A percentile compares a stretch with the other conserved stretches of the same genome.
phyloP scores from a whole-genome alignment of 30 jellyfish, hydroid and myxozoan species.

The Cassiopea andromeda region DNA sequence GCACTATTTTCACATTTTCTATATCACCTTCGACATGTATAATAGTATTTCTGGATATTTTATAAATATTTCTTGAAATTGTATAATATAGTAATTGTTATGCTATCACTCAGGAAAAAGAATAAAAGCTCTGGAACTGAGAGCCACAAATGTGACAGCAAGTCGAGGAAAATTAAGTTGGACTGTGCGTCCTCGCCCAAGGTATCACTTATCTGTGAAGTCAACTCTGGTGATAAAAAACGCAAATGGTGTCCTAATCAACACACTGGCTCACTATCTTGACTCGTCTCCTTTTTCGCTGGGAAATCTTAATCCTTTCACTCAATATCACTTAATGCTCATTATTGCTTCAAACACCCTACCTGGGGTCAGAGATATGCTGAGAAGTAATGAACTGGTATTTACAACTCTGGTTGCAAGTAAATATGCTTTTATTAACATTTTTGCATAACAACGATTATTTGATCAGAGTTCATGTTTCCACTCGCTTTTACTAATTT shows the following conservation, averaged over 20 bases:
- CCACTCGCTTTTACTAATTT: too few species aligned
- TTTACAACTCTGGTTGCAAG: constrained; percentile 42
- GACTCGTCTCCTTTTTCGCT: background rate
- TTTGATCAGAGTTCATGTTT: background rate
- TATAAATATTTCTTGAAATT: too few species aligned
- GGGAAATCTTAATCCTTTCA: background rate
- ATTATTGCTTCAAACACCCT: constrained; percentile 6
- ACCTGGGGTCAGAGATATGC: constrained; percentile 21
- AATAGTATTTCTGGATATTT: too few species aligned
- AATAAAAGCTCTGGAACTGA: background rate
- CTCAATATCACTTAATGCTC: constrained; percentile 2
- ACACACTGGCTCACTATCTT: background rate
- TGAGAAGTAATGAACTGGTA: constrained; percentile 33
- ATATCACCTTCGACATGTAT: too few species aligned
- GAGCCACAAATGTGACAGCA: constrained; percentile 16
- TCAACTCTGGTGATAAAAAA: background rate
- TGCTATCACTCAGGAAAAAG: background rate
- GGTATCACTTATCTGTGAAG: constrained; percentile 4
- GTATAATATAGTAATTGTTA: background rate
- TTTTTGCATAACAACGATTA: background rate
- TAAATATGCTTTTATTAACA: background rate
- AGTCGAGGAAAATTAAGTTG: background rate
- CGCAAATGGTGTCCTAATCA: background rate
- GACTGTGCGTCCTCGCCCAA: constrained; percentile 3
- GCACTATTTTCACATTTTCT: too few species aligned